Conservation (phyloP, 2,113 vertebrate genomes). For the Condylura cristata region DNA sequence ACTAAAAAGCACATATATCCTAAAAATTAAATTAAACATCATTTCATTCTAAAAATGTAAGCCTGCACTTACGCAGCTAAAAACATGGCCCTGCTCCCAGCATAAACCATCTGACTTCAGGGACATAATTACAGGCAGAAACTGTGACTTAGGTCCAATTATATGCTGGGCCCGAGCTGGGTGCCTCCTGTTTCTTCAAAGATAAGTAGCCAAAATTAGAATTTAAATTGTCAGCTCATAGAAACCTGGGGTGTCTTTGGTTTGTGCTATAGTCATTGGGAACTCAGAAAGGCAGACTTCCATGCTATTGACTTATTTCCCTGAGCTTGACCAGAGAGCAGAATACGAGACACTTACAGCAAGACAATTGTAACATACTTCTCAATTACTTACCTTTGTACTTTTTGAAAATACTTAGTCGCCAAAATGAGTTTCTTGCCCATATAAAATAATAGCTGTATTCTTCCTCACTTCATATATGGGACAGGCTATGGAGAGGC, state of each 20-base stretch:
- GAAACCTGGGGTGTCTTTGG: background rate
- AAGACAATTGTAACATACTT: background rate
- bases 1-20: background rate
- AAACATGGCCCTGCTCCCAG: slow-evolving; percentile 21
- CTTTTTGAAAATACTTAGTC: background rate
- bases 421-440: background rate
- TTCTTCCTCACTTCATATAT: background rate
- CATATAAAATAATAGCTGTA: background rate
- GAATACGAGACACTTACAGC: background rate
- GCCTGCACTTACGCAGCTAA: background rate
- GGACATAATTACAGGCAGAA: slow-evolving; percentile 61
- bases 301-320: background rate
- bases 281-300: background rate
- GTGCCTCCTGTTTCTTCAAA: slow-evolving; percentile 60
- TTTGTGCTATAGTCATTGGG: slow-evolving; percentile 25
- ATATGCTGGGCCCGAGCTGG: background rate
- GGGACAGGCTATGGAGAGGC: background rate
- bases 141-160: slow-evolving; percentile 46
- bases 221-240: slow-evolving; percentile 62
- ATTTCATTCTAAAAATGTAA: slow-evolving; percentile 38
- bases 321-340: background rate
- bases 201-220: slow-evolving; percentile 64
- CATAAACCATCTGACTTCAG: slow-evolving; percentile 56
- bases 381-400: background rate
- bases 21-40: background rate